phyloP scores from a whole-genome alignment of 2,797 vertebrate genomes.

The Thamnophis elegans region DNA sequence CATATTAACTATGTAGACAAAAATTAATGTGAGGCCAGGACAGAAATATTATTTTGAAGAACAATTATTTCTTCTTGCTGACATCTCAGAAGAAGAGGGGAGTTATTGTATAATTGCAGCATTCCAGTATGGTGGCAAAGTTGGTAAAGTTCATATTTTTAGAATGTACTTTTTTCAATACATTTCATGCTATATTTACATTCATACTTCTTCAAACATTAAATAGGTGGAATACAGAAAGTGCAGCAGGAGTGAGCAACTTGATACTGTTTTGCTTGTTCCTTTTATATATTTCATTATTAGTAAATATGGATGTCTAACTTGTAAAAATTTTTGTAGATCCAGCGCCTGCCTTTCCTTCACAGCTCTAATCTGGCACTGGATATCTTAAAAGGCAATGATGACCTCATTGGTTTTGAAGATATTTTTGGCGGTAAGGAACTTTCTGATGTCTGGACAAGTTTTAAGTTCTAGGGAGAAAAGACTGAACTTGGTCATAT shows the following conservation, averaged over 20 bases:
- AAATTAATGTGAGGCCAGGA: not conserved
- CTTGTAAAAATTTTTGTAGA: constrained; percentile 69
- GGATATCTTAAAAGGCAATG: constrained; percentile 87
- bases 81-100: not conserved
- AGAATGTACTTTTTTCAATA: not conserved
- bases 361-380: constrained; percentile 89
- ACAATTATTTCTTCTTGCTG: not conserved
- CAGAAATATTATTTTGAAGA: not conserved
- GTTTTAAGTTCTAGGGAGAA: not conserved
- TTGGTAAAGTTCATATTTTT: not conserved
- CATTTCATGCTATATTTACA: not conserved
- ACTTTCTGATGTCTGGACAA: not conserved
- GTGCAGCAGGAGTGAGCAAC: not conserved
- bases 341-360: constrained; percentile 92
- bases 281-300: not conserved
- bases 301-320: not conserved
- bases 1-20: not conserved
- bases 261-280: not conserved
- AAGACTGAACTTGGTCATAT: not conserved
- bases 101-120: not conserved
- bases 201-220: not conserved
- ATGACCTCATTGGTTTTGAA: constrained; percentile 89
- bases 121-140: not conserved
- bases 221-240: not conserved
- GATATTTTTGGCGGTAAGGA: constrained; percentile 90